Conservation (phyloP, 2,113 vertebrate species). For the Leptobrachium ailaonicum region DNA sequence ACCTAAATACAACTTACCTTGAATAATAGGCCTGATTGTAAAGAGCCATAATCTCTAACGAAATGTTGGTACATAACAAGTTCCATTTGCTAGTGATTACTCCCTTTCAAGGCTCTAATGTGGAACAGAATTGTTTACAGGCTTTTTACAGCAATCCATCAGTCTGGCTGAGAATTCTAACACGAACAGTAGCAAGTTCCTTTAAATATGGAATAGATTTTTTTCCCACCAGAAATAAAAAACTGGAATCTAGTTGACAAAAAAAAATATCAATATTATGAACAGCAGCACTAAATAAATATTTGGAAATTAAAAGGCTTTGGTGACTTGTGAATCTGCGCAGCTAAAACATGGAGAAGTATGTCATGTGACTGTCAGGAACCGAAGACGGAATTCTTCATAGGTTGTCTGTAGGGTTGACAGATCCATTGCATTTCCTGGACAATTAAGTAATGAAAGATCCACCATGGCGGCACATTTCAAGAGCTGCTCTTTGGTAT, state of each 20-base stretch:
- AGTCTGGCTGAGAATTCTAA: conserved; percentile 46
- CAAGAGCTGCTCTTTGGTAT: too few species aligned
- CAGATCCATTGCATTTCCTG: too few species aligned
- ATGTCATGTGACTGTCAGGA: conserved; percentile 6
- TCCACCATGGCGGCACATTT: too few species aligned
- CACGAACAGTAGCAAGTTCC: conserved; percentile 49
- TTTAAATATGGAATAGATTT: conserved; percentile 42
- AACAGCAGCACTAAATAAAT: conserved; percentile 44
- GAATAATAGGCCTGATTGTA: background rate
- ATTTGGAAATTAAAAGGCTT: conserved; percentile 23
- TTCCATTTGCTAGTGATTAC: conserved; percentile 15
- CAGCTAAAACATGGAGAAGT: background rate
- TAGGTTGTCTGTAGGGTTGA: too few species aligned
- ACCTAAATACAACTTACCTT: too few species aligned
- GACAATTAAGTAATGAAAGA: too few species aligned
- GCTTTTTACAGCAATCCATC: conserved; percentile 45
- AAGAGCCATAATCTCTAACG: conserved; percentile 17
- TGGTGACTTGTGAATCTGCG: background rate
- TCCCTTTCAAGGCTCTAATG: conserved; percentile 40
- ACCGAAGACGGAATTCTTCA: background rate
- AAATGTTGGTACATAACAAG: conserved; percentile 25
- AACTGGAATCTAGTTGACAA: conserved; percentile 22
- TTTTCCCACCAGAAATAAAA: conserved; percentile 17
- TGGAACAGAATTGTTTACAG: conserved; percentile 50
- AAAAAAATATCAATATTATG: conserved; percentile 36